Evolutionary conservation across 2,797 vertebrate species (phyloP).

Genomic region (Diplodus sargus): DNA sequence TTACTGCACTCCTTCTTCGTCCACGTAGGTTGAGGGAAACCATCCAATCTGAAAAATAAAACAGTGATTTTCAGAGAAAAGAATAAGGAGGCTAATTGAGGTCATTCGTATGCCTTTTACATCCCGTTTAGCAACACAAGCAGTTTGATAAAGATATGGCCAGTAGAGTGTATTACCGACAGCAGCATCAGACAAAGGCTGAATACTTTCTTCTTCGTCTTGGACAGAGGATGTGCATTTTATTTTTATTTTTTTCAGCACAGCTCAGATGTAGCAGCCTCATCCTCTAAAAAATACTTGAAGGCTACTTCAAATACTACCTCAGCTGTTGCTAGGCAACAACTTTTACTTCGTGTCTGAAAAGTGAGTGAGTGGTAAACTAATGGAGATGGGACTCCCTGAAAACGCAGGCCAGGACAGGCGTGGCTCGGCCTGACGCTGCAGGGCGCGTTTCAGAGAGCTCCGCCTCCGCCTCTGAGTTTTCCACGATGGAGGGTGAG

Average conservation of each 20-base stretch:
- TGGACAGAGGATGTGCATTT: slow-evolving; percentile 14
- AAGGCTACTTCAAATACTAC: slow-evolving; percentile 43
- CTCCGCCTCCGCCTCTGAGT: too few species aligned
- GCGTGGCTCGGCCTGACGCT: too few species aligned
- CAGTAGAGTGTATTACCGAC: not conserved
- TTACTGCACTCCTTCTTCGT: slow-evolving; percentile 94
- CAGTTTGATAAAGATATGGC: not conserved
- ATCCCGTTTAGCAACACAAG: not conserved
- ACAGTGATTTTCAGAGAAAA: slow-evolving; percentile 22
- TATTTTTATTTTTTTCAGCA: slow-evolving; percentile 3
- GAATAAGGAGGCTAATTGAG: slow-evolving; percentile 13
- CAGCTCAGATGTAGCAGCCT: slow-evolving; percentile 14
- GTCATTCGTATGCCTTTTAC: slow-evolving; percentile 1
- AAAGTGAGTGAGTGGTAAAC: slow-evolving; percentile 5
- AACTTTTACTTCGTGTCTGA: slow-evolving; percentile 28
- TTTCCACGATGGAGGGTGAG: too few species aligned
- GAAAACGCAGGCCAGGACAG: too few species aligned
- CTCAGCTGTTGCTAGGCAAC: slow-evolving; percentile 67
- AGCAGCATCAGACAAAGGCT: not conserved
- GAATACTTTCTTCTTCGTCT: not conserved
- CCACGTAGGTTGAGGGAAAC: slow-evolving; percentile 98
- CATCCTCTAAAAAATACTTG: slow-evolving; percentile 17
- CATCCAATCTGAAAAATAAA: slow-evolving; percentile 91
- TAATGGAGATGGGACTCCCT: not conserved
- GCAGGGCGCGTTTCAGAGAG: too few species aligned